Conservation (phyloP, 2,113 vertebrate genomes). For the Syrmaticus mikado region DNA sequence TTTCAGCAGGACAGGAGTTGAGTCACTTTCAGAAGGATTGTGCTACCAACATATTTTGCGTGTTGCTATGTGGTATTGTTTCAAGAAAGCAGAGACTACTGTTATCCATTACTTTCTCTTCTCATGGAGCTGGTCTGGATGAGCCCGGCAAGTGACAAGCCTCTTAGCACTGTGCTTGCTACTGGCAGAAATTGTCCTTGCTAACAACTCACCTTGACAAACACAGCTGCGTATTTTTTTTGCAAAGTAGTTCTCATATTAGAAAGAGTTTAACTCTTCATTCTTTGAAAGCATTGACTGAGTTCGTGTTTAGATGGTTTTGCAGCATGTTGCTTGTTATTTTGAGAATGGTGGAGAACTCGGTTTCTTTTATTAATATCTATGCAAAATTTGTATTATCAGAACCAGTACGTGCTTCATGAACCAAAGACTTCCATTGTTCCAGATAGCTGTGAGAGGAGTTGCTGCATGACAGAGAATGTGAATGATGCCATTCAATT, state of each 20-base stretch:
- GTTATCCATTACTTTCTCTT: background rate
- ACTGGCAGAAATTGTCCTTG: background rate
- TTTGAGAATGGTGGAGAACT: background rate
- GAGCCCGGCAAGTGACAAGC: background rate
- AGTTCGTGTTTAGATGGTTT: background rate
- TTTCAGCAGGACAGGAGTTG: constrained; percentile 1
- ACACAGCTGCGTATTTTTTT: background rate
- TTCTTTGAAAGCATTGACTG: background rate
- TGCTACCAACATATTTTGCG: background rate
- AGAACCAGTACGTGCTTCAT: background rate
- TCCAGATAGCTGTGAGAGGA: background rate
- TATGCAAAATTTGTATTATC: background rate
- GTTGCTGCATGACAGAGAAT: background rate
- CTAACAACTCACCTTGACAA: background rate
- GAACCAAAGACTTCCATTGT: background rate
- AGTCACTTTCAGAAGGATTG: background rate
- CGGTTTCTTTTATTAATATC: background rate
- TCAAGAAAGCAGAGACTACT: background rate
- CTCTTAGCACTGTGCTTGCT: background rate
- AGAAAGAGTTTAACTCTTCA: background rate
- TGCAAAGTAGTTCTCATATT: background rate
- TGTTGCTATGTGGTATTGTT: background rate
- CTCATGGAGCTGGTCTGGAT: background rate
- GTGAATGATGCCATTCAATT: background rate
- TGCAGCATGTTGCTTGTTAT: background rate